Percentiles rank a stretch among this genome's conserved stretches.
phyloP scores from a whole-genome alignment of 2,113 vertebrate species.

The Laticauda colubrina region DNA sequence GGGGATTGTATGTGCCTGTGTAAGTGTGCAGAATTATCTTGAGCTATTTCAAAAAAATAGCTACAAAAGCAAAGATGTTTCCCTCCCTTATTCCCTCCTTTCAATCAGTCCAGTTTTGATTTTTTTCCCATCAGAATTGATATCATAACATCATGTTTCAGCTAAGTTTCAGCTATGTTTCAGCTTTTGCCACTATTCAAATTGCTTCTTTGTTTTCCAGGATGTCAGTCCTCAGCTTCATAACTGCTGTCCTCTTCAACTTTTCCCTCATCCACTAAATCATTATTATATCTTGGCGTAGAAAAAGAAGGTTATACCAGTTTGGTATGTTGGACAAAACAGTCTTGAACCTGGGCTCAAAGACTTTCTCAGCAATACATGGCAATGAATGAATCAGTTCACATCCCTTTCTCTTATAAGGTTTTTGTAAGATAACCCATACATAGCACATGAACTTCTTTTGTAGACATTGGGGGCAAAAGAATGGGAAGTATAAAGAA shows the following conservation, averaged over 20 bases:
- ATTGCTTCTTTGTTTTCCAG: background rate
- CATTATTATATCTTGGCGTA: constrained; percentile 7
- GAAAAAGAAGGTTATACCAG: too few relatives aligned
- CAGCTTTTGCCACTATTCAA: background rate
- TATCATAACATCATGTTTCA: background rate
- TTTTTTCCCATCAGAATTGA: background rate
- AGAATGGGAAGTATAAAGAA: background rate
- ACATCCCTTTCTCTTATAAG: background rate
- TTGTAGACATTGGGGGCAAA: background rate
- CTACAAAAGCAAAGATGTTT: background rate
- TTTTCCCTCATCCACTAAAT: constrained; percentile 22
- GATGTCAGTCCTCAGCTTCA: background rate
- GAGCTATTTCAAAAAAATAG: background rate
- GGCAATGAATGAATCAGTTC: background rate
- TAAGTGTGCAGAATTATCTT: background rate
- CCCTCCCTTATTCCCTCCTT: background rate
- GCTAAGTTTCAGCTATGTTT: background rate
- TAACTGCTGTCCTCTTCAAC: background rate
- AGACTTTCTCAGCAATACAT: background rate
- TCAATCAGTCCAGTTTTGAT: background rate
- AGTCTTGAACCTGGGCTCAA: background rate
- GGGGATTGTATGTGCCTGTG: background rate
- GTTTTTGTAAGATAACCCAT: background rate
- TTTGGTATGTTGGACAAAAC: background rate
- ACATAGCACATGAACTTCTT: background rate